Percentiles rank a stretch among this genome's conserved stretches.
Evolutionary conservation across 2,888 invertebrate genomes (phyloP).

Genomic region (Dysmachus trigonus): DNA sequence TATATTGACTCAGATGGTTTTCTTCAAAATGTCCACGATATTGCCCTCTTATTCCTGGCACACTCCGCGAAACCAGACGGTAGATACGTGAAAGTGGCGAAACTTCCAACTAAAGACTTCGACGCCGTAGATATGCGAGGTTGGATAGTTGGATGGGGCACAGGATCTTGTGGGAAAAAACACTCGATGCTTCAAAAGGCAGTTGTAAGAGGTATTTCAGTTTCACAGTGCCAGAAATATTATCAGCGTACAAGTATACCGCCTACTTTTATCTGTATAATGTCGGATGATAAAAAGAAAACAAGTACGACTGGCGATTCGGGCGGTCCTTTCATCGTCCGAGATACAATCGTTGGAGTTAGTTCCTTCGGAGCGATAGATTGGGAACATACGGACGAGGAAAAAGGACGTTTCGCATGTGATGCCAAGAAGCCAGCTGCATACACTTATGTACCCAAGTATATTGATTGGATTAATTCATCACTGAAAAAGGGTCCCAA

Average conservation of each 20-base stretch:
- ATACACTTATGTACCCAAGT: not conserved
- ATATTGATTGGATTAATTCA: not conserved
- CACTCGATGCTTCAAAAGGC: not conserved
- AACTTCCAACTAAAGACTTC: not conserved
- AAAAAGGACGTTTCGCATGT: not conserved
- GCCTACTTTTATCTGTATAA: not conserved
- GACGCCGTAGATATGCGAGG: not conserved
- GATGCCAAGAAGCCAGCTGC: not conserved
- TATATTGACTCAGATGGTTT: not conserved
- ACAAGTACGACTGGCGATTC: slow-evolving; percentile 1
- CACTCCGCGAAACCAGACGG: not conserved
- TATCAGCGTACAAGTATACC: not conserved
- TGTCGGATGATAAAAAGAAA: not conserved
- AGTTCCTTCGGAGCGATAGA: not conserved
- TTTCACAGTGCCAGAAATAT: not conserved
- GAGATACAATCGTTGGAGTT: not conserved
- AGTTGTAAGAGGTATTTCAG: not conserved
- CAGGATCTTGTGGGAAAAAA: not conserved
- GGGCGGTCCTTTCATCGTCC: not conserved
- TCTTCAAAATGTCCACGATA: not conserved
- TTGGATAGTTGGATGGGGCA: not conserved
- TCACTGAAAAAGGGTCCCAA: not conserved
- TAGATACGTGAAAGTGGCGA: not conserved
- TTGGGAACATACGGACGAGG: not conserved
- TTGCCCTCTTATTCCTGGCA: not conserved